A percentile compares a stretch with the other conserved stretches of the same genome.
Evolutionary conservation across 2,797 vertebrate species (phyloP).

Genomic region (Rhinichthys osculus): DNA sequence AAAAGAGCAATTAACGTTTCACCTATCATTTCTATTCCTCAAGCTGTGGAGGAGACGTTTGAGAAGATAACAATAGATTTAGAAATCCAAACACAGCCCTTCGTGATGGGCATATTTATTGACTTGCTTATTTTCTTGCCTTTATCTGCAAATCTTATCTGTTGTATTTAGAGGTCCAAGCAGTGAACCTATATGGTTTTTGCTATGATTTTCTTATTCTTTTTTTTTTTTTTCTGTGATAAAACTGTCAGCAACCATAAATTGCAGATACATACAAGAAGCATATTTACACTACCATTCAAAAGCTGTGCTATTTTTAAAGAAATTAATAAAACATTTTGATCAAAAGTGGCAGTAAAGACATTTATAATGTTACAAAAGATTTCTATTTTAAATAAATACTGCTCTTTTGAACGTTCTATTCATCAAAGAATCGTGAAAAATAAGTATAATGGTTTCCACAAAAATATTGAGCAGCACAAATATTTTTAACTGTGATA

Average conservation of each 20-base stretch:
- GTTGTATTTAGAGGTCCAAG: neutral
- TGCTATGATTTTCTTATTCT: neutral
- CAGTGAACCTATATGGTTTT: neutral
- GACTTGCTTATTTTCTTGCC: neutral
- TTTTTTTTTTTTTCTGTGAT: neutral
- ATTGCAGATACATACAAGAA: neutral
- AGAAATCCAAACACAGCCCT: constrained; percentile 5
- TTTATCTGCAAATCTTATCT: neutral
- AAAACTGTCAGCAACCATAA: neutral
- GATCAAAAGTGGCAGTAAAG: neutral
- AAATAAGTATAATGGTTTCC: too few species aligned
- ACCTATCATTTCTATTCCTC: neutral
- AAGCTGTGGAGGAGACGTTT: constrained; percentile 1
- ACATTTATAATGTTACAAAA: neutral
- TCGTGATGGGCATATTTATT: constrained; percentile 10
- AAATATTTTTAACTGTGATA: too few species aligned
- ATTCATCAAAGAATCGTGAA: too few species aligned
- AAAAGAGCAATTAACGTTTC: constrained; percentile 28
- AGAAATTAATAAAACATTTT: neutral
- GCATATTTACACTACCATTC: neutral
- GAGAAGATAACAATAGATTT: constrained; percentile 5
- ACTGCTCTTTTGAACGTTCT: too few species aligned
- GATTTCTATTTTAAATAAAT: too few species aligned
- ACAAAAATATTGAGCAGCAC: too few species aligned
- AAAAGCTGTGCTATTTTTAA: neutral